phyloP scores from a whole-genome alignment of 2,888 invertebrate species.

The Caradrina kadenii region DNA sequence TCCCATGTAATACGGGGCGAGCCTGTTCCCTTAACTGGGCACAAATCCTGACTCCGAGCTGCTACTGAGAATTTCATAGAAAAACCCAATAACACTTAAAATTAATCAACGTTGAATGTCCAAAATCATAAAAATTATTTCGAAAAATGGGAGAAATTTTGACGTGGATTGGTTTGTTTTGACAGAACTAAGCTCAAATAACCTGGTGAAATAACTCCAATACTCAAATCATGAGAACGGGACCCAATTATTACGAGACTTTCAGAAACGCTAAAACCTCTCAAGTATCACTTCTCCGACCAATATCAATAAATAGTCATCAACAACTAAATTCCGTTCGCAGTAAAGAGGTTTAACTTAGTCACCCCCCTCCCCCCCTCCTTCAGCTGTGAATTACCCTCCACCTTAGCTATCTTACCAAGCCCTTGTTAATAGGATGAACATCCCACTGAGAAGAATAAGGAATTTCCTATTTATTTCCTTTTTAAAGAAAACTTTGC shows the following conservation, averaged over 20 bases:
- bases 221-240: background rate
- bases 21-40: too few species aligned
- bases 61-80: too few species aligned
- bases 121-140: too few species aligned
- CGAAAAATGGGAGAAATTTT: too few species aligned
- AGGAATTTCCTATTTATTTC: background rate
- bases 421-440: slow-evolving; percentile 53
- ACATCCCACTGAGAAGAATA: background rate
- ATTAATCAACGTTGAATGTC: too few species aligned
- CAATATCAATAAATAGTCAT: slow-evolving; percentile 59
- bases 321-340: slow-evolving; percentile 59
- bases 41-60: too few species aligned
- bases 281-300: slow-evolving; percentile 24
- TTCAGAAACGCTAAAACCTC: background rate
- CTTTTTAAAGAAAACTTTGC: too few species aligned
- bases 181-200: too few species aligned
- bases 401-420: slow-evolving; percentile 29
- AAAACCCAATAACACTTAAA: too few species aligned
- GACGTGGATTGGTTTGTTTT: too few species aligned
- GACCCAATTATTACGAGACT: background rate
- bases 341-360: slow-evolving; percentile 61
- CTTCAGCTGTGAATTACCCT: slow-evolving; percentile 49
- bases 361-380: slow-evolving; percentile 1
- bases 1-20: too few species aligned
- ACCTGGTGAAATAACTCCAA: too few species aligned